Conservation (phyloP, 2,113 vertebrate species). For the Dolichotis patagonum region DNA sequence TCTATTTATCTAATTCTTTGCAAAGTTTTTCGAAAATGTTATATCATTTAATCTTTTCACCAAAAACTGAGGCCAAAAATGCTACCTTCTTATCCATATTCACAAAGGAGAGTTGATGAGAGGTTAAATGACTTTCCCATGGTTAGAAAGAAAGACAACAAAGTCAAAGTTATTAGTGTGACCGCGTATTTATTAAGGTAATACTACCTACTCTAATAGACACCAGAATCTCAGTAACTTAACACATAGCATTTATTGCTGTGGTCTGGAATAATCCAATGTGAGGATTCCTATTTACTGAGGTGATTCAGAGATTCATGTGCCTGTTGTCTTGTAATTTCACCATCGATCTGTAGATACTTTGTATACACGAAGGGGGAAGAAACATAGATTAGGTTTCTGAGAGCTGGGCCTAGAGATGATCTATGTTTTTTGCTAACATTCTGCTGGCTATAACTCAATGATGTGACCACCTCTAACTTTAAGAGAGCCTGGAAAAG, state of each 20-base stretch:
- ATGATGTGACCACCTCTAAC: neutral
- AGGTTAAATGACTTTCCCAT: slow-evolving; percentile 2
- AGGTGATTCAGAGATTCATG: neutral
- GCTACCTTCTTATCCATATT: neutral
- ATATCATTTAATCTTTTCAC: slow-evolving; percentile 48
- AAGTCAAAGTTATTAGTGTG: neutral
- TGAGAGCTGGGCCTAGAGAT: neutral
- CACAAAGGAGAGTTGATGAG: slow-evolving; percentile 10
- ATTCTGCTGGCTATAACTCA: slow-evolving; percentile 23
- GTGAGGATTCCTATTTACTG: neutral
- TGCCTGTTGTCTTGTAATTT: neutral
- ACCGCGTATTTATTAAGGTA: neutral
- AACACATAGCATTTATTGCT: slow-evolving; percentile 13
- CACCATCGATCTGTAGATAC: neutral
- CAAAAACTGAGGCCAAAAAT: slow-evolving; percentile 22
- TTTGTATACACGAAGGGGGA: neutral
- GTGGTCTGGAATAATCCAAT: slow-evolving; percentile 18
- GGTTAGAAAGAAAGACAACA: neutral
- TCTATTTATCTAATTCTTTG: neutral
- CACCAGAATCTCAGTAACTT: slow-evolving; percentile 38
- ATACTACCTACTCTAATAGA: slow-evolving; percentile 4
- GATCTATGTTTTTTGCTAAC: neutral
- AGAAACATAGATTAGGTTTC: neutral
- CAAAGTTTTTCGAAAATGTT: slow-evolving; percentile 1
- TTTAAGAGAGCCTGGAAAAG: neutral